These are phyloP conservation scores for Sinocyclocheilus maitianheensis DNA, from an alignment of 2,113 vertebrate species.

Conservation along the genomic window DNA sequence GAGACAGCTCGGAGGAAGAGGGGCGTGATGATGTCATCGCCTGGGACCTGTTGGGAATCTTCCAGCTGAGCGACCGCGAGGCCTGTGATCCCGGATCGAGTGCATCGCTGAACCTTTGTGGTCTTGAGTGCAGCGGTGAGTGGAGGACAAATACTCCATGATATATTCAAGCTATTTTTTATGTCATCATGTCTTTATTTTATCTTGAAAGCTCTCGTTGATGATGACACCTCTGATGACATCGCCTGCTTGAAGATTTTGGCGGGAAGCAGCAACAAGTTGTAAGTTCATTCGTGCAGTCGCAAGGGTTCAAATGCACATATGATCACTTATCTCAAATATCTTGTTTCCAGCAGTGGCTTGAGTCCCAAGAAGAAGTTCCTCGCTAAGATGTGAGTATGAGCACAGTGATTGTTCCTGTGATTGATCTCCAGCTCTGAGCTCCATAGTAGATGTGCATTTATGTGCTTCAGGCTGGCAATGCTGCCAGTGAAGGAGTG, in stretches of 20 bases:
- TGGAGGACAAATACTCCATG: not conserved
- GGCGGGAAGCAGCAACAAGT: not conserved
- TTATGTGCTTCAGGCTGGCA: slow-evolving; percentile 15
- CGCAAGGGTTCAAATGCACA: not conserved
- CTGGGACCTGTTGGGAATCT: slow-evolving; percentile 36
- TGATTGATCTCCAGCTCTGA: not conserved
- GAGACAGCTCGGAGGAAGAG: slow-evolving; percentile 6
- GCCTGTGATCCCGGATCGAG: slow-evolving; percentile 28
- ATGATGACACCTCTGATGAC: slow-evolving; percentile 50
- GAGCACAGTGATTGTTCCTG: not conserved
- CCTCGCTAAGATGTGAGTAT: not conserved
- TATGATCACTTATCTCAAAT: not conserved
- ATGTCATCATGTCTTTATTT: not conserved
- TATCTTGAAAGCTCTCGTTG: slow-evolving; percentile 34
- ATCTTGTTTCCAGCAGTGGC: slow-evolving; percentile 17
- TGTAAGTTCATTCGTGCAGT: not conserved
- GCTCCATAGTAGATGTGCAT: not conserved
- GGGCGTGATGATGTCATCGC: not conserved
- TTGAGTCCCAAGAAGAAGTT: slow-evolving; percentile 3
- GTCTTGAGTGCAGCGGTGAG: slow-evolving; percentile 38
- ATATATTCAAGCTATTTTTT: not conserved
- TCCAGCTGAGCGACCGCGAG: slow-evolving; percentile 38
- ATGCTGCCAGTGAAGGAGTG: slow-evolving; percentile 11
- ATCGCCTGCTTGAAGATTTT: slow-evolving; percentile 37
- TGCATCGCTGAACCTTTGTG: slow-evolving; percentile 5